A percentile compares a stretch with the other conserved stretches of the same genome.
Evolutionary conservation across 2,888 invertebrate genomes (phyloP).

Genomic region (Orthonychiurus folsomi): DNA sequence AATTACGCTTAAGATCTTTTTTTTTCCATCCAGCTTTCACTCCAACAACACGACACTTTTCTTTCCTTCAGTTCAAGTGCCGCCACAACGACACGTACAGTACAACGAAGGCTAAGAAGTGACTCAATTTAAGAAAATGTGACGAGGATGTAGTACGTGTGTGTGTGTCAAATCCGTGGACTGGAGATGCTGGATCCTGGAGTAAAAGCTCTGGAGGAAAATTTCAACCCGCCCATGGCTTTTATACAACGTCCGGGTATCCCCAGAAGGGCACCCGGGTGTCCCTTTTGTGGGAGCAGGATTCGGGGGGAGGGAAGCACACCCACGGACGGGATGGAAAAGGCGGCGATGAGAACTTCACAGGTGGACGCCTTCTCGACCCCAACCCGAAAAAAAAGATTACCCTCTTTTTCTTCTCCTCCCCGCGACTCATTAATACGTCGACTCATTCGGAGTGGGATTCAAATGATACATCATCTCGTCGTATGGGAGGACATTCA

Average conservation of each 20-base stretch:
- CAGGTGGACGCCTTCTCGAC: slow-evolving; percentile 36
- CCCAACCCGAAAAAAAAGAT: slow-evolving; percentile 23
- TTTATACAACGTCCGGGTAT: too few relatives aligned
- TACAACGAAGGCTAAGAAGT: slow-evolving; percentile 8
- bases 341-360: slow-evolving; percentile 21
- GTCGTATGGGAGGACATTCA: too few relatives aligned
- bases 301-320: too few relatives aligned
- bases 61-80: neutral
- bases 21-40: too few relatives aligned
- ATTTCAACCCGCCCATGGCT: neutral
- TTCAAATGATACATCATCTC: too few relatives aligned
- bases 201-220: neutral
- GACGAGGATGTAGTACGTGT: neutral
- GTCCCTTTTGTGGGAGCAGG: neutral
- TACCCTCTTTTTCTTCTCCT: slow-evolving; percentile 19
- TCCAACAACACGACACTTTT: too few relatives aligned
- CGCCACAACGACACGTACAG: too few relatives aligned
- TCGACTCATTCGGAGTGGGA: slow-evolving; percentile 16
- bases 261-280: neutral
- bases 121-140: slow-evolving; percentile 7
- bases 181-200: neutral
- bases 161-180: neutral
- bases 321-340: neutral
- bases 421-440: slow-evolving; percentile 21
- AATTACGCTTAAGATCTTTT: too few relatives aligned